Base-by-base conservation (phyloP, 2,113 vertebrate species). In the Dipodomys ordii region DNA sequence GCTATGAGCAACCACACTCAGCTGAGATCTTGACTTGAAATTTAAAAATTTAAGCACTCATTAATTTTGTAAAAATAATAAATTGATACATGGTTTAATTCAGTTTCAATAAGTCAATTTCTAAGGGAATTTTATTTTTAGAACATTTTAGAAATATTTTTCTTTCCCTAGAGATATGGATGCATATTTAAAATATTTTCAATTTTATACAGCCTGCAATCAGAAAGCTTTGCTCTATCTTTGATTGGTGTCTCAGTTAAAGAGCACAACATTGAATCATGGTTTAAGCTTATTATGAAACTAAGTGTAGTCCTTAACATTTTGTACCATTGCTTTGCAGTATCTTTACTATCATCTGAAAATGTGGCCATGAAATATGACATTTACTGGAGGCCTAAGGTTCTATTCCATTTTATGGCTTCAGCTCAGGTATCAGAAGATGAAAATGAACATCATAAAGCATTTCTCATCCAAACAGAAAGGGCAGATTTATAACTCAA, bases 391-490 rank as follows among this genome's bases (percentile, higher is more conserved):
- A 88, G 67, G 76, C 39, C 72, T 49, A 65, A 65, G 8, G 11
- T 78, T 93, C 73, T 91, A 25, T 93, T 94, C 77, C 39, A 91
- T 83, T 95, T 94, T 95, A 88, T 93, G 53, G 22, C 90, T 81
- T 65, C 32, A 89, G 53, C 72, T 90, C 73, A 68, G 4, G 25
- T 91, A 46, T 92, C 91, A 57, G 71, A 81, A 90, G 62, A 67
- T 90, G 88, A 94, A 86, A 88, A 83, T 68, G 30, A 96, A 88
- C 81, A 83, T 73, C 92, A 89, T 96, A 94, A 95, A 96, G 35
- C 77, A 92, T 84, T 92, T 90, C 22, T 86, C 71, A 88, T 64
- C 72, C 44, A 69, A 86, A 94, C 83, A 83, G 16, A 46, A 94
- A 93, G 80, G 80, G 88, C 27, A 60, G 68, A 94, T 92, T 82